A percentile compares a stretch with the other conserved stretches of the same genome.
Evolutionary conservation across 2,797 vertebrate genomes (phyloP).

Genomic region (Acrossocheilus wenchowensis): DNA sequence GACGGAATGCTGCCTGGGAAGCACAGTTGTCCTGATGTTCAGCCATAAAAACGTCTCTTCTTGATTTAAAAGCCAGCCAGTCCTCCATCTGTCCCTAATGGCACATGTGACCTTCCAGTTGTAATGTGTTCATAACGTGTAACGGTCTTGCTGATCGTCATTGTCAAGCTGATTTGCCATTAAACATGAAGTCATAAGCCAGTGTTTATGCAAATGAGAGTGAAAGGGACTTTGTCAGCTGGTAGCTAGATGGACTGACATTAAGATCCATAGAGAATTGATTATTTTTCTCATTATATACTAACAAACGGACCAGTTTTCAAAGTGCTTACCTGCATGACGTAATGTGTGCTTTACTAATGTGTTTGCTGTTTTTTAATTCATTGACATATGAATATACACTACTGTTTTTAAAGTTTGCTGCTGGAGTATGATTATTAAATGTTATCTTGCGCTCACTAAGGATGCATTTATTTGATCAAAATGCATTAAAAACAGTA

Average conservation of each 20-base stretch:
- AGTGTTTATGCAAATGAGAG: conserved; percentile 9
- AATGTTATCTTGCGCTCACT: too few species aligned
- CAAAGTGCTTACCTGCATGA: too few species aligned
- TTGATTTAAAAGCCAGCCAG: conserved; percentile 6
- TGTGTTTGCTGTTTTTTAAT: too few species aligned
- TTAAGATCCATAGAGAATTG: too few species aligned
- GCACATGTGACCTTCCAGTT: conserved; percentile 8
- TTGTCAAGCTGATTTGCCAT: conserved; percentile 12
- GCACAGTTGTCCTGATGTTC: background rate
- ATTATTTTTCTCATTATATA: too few species aligned
- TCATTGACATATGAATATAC: too few species aligned
- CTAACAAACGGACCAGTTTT: too few species aligned
- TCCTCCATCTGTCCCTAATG: conserved; percentile 1
- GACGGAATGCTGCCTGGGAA: background rate
- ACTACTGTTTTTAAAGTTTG: too few species aligned
- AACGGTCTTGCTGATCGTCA: conserved; percentile 1
- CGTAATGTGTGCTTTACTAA: too few species aligned
- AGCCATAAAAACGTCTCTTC: conserved; percentile 10
- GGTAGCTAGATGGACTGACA: background rate
- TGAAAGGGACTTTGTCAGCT: background rate
- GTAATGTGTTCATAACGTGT: background rate
- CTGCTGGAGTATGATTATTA: too few species aligned
- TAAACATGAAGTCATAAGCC: background rate
- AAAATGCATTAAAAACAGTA: too few species aligned
- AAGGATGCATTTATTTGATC: too few species aligned